Conservation (phyloP, 2,888 invertebrate genomes). For the Harpalus rufipes region DNA sequence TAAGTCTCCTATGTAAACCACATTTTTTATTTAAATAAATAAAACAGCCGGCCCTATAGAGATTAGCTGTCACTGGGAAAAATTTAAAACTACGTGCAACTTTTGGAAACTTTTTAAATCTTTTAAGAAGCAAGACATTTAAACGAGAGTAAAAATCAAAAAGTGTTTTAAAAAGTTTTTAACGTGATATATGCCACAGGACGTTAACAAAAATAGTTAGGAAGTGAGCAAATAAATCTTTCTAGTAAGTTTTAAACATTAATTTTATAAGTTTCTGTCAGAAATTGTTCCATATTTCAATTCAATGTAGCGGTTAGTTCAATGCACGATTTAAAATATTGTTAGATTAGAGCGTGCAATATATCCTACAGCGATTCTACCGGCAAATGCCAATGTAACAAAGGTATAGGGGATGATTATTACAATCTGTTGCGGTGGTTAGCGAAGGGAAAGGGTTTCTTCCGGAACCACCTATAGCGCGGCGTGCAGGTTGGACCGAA, state of each 20-base stretch:
- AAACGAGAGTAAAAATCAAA: conserved; percentile 39
- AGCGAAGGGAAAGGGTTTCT: too few relatives aligned
- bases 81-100: conserved; percentile 12
- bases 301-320: neutral
- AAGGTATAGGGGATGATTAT: too few relatives aligned
- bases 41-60: conserved; percentile 4
- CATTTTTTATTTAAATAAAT: conserved; percentile 20
- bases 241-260: conserved; percentile 4
- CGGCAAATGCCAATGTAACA: too few relatives aligned
- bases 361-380: too few relatives aligned
- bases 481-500: too few relatives aligned
- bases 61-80: conserved; percentile 22
- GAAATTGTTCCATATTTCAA: conserved; percentile 19
- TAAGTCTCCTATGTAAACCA: neutral
- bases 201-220: conserved; percentile 10
- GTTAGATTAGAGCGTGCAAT: too few relatives aligned
- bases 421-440: too few relatives aligned
- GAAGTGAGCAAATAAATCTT: conserved; percentile 16
- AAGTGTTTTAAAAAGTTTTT: conserved; percentile 38
- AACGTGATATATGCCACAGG: conserved; percentile 27
- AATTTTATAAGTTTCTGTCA: neutral
- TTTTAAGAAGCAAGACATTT: conserved; percentile 31
- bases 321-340: neutral
- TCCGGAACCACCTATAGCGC: too few relatives aligned
- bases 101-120: neutral